These are phyloP conservation scores for Columba guinea DNA, from an alignment of 2,797 vertebrate genomes.

Conservation along the genomic window DNA sequence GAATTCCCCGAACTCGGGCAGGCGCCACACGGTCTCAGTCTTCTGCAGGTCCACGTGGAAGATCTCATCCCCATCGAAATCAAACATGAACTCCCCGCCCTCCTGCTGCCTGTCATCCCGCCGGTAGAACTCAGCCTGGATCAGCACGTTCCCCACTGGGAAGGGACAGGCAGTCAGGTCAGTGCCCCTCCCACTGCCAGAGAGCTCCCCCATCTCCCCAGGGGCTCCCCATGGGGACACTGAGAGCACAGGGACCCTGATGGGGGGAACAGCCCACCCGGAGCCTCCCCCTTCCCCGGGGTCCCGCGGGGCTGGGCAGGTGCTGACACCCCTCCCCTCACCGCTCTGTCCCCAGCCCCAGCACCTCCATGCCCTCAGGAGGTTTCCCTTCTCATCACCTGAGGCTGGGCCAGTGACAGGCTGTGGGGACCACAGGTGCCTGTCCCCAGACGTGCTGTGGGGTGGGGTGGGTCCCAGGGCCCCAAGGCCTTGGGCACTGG, in stretches of 20 bases:
- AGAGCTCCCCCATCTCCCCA: not conserved
- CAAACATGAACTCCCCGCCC: not conserved
- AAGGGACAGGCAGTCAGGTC: not conserved
- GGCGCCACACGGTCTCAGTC: not conserved
- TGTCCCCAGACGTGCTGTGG: no score
- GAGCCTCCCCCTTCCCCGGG: not conserved
- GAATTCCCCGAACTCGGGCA: not conserved
- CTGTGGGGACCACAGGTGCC: no score
- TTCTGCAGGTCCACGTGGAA: conserved; percentile 25
- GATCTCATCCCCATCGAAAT: no score
- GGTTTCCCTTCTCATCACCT: not conserved
- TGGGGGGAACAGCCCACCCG: no score
- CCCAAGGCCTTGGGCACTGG: not conserved
- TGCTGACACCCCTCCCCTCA: not conserved
- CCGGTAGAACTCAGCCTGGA: not conserved
- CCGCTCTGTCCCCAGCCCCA: not conserved
- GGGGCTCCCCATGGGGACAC: not conserved
- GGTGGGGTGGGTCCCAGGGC: not conserved
- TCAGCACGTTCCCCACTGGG: not conserved
- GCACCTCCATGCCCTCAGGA: no score
- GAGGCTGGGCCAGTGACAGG: not conserved
- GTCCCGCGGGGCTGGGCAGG: not conserved
- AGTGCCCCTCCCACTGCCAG: not conserved
- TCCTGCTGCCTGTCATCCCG: not conserved
- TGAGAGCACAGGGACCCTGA: not conserved